These are phyloP conservation scores for Dermatemys mawii DNA, from an alignment of 2,113 vertebrate species.

Conservation along the genomic window DNA sequence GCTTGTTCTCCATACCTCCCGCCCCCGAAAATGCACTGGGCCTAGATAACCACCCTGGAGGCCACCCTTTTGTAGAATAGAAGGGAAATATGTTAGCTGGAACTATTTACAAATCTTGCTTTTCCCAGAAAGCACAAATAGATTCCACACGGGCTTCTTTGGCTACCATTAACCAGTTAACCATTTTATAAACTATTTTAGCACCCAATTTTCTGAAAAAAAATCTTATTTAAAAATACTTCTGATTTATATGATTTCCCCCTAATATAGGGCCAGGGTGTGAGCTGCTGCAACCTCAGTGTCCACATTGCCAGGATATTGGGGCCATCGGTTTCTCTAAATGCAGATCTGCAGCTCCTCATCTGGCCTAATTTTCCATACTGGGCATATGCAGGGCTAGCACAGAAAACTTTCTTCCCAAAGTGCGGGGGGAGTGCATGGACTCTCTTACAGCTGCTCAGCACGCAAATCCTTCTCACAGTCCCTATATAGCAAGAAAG, in stretches of 20 bases:
- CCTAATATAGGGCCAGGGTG: background rate
- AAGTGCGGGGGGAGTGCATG: background rate
- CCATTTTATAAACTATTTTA: background rate
- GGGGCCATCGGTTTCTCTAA: background rate
- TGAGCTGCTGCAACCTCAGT: background rate
- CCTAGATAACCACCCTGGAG: too few relatives aligned
- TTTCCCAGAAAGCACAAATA: background rate
- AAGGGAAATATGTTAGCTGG: background rate
- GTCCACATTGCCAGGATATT: background rate
- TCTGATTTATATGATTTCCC: background rate
- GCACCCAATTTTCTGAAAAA: background rate
- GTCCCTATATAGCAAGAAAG: background rate
- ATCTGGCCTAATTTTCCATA: background rate
- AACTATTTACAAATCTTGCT: background rate
- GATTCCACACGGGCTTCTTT: background rate
- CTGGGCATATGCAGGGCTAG: background rate
- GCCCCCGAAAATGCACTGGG: background rate
- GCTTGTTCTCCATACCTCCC: background rate
- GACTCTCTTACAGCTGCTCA: background rate
- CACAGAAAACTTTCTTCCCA: background rate
- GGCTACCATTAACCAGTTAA: background rate
- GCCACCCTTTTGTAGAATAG: background rate
- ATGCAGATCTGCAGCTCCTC: background rate
- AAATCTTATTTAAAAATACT: background rate
- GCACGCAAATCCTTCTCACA: background rate